phyloP scores from a whole-genome alignment of 2,797 vertebrate species.

The Leptoclinus maculatus region DNA sequence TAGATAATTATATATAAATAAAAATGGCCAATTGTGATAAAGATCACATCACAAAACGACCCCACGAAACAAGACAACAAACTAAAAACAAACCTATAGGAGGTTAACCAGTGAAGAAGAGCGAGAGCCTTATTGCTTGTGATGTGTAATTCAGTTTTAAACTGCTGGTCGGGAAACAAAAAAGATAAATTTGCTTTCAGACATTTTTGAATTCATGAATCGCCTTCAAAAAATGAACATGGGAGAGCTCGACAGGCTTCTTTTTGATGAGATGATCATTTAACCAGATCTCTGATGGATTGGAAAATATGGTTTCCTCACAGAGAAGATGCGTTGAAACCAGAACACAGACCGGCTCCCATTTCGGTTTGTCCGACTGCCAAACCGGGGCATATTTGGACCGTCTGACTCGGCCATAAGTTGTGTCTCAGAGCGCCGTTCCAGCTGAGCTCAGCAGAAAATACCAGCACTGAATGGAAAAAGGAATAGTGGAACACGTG shows the following conservation, averaged over 20 bases:
- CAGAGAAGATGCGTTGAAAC: conserved; percentile 65
- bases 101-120: background rate
- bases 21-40: no score
- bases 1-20: no score
- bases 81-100: background rate
- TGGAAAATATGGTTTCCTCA: conserved; percentile 73
- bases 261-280: conserved; percentile 53
- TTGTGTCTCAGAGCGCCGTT: conserved; percentile 66
- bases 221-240: conserved; percentile 43
- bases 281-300: conserved; percentile 65
- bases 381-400: conserved; percentile 83
- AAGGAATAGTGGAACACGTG: conserved; percentile 55
- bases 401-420: conserved; percentile 68
- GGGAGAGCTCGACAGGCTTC: conserved; percentile 11
- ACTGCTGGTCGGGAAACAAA: conserved; percentile 2
- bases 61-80: no score
- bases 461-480: conserved; percentile 75
- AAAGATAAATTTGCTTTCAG: background rate
- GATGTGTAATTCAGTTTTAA: background rate
- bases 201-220: conserved; percentile 10
- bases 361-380: conserved; percentile 65
- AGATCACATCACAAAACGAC: no score
- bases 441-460: conserved; percentile 84
- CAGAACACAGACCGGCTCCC: conserved; percentile 73
- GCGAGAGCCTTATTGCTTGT: background rate